Percentiles rank a stretch among this genome's conserved stretches.
Evolutionary conservation across 37 sponge, comb jelly and placozoan genomes (phyloP).

Genomic region (Spongia lamella): DNA sequence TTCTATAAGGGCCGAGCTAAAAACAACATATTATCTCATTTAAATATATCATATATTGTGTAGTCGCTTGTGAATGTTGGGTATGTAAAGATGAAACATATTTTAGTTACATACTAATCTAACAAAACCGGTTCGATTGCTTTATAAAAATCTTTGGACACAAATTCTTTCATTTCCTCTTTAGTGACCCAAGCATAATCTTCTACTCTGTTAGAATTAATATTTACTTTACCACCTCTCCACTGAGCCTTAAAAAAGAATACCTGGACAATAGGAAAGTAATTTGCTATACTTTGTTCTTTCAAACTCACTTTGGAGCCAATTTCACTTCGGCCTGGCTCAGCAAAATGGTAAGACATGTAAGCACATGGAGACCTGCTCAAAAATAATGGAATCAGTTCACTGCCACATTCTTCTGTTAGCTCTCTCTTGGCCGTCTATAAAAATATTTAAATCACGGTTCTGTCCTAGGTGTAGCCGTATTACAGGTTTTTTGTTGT

Average conservation of each 20-base stretch:
- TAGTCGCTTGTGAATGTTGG: too few species aligned
- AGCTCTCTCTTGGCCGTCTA: constrained; percentile 70
- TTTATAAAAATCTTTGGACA: constrained; percentile 51
- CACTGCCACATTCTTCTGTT: constrained; percentile 56
- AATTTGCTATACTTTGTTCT: background rate
- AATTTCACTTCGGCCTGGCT: background rate
- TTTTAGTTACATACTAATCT: background rate
- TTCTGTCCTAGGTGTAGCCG: too few species aligned
- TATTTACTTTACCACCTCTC: constrained; percentile 22
- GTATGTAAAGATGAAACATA: background rate
- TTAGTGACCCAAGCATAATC: constrained; percentile 79
- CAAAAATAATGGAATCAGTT: constrained; percentile 37
- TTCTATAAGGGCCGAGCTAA: too few species aligned
- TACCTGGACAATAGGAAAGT: constrained; percentile 40
- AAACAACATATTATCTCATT: too few species aligned
- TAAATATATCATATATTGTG: too few species aligned
- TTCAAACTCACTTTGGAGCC: constrained; percentile 19
- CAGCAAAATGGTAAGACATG: constrained; percentile 24
- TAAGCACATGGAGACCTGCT: constrained; percentile 41
- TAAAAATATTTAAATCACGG: too few species aligned
- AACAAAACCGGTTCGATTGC: constrained; percentile 13
- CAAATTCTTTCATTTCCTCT: constrained; percentile 73
- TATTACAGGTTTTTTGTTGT: too few species aligned
- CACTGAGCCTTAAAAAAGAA: constrained; percentile 76
- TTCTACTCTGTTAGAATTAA: constrained; percentile 28